phyloP scores from a whole-genome alignment of 2,113 vertebrate genomes.

The Antigone vipio region DNA sequence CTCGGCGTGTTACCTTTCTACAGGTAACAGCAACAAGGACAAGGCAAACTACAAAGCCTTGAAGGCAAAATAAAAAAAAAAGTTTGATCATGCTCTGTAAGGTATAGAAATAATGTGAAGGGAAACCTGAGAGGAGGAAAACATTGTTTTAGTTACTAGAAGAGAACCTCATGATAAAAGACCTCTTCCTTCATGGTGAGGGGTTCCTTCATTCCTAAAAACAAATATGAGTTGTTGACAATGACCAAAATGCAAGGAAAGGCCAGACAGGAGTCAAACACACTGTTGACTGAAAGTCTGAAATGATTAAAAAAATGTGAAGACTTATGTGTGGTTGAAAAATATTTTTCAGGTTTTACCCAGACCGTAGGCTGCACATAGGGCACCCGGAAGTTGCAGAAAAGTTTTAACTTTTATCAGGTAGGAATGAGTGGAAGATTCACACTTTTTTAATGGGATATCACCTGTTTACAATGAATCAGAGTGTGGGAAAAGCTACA shows the following conservation, averaged over 20 bases:
- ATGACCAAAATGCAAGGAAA: not conserved
- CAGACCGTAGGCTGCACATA: not conserved
- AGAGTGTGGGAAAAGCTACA: not conserved
- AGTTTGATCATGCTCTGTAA: not conserved
- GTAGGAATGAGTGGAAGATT: not conserved
- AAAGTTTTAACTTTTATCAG: not conserved
- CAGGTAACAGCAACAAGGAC: not conserved
- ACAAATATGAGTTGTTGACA: not conserved
- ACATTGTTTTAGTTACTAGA: not conserved
- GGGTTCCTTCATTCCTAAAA: not conserved
- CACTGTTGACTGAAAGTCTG: not conserved
- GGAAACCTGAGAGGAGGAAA: not conserved
- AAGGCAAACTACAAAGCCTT: not conserved
- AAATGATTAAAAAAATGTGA: not conserved
- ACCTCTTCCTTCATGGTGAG: not conserved
- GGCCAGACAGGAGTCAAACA: not conserved
- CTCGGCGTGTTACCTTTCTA: not conserved
- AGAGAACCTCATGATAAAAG: not conserved
- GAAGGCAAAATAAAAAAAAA: not conserved
- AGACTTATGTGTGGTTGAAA: not conserved
- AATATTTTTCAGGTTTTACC: not conserved
- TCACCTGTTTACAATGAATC: not conserved
- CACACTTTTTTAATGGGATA: not conserved
- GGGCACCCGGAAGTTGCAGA: not conserved
- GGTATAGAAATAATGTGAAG: not conserved